Evolutionary conservation across 2,797 vertebrate genomes (phyloP), one percentile per base, ranked within the genome.

Genomic region (Galagoides demidoff): DNA sequence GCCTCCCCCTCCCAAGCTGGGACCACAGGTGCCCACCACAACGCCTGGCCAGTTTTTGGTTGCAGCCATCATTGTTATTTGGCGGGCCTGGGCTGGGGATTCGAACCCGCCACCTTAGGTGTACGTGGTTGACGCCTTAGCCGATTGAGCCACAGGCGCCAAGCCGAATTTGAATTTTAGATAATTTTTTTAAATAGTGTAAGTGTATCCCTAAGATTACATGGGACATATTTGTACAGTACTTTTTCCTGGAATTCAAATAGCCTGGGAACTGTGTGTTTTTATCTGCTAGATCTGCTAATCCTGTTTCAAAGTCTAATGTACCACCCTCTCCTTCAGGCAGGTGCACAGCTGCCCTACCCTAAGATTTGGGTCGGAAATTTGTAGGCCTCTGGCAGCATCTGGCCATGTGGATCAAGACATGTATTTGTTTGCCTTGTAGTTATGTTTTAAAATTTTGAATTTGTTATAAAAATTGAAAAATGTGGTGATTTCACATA

Each of bases 121-220:
- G n/a, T n/a, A n/a, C n/a, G n/a, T n/a, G n/a, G n/a, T n/a, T n/a
- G n/a, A n/a, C n/a, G n/a, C n/a, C n/a, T n/a, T n/a, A n/a, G n/a
- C n/a, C n/a, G n/a, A n/a, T n/a, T n/a, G n/a, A n/a, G n/a, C n/a
- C n/a, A n/a, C n/a, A n/a, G n/a, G n/a, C n/a, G n/a, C n/a, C n/a
- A n/a, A n/a, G n/a, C n/a, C n/a, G 79, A 68, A 45, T 85, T 52
- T 61, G 27, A 82, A 63, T 92, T 90, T 96, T 23, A 90, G n/a
- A 73, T 79, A 52, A 76, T 71, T 55, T 49, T 61, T 39, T 81
- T 13, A 77, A 43, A 27, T 23, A 57, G 43, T 66, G 12, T 13
- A 7, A n/a, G 1, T 39, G 4, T 70, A 57, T 63, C 7, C 19
- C 31, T 57, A 57, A 11, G 92, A 77, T 78, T 90, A 27, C 11